Base-by-base conservation (phyloP, 2,113 vertebrate species). In the Galbula dea region DNA sequence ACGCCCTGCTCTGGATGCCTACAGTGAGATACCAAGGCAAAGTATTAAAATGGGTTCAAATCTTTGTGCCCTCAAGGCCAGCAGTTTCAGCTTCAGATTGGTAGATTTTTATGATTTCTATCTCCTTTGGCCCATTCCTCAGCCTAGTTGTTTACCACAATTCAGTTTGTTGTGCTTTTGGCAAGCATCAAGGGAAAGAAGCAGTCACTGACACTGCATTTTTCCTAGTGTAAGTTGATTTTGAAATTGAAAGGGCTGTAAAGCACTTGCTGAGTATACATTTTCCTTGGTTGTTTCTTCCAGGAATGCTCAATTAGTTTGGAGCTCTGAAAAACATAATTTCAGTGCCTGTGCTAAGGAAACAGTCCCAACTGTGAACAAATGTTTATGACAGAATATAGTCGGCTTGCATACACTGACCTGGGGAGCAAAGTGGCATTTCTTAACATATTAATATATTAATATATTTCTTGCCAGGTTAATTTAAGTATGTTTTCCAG, bases 191-290 rank as follows among this genome's bases (percentile, higher is more conserved):
- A 67, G 37, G 67, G 63, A 51, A 95, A 69, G 79, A 23, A 91
- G 12, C 41, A 69, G 71, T 57, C 75, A 39, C 37, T 24, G 34
- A 62, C 63, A 43, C 22, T 10, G 22, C 27, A 13, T 85, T 95
- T 92, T 67, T n/a, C 32, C 67, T 9, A 24, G 4, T 37, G 41
- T 62, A 58, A 41, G 23, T 41, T 58, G 55, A 49, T 93, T 89
- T 91, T 86, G 88, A n/a, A n/a, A 95, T 63, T 93, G 93, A 83
- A 92, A 67, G 52, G 46, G 27, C 75, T 89, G 30, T 71, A 77
- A 88, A 89, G 39, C 51, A 36, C 30, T 91, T 87, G 49, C 73
- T 5, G 4, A 83, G 80, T 74, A 59, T 15, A 71, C 26, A 29
- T 86, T 88, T 80, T 85, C 37, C 37, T 58, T 62, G 15, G 29